Conservation (phyloP, 2,797 vertebrate species). For the Crossoptilon crossoptilon region DNA sequence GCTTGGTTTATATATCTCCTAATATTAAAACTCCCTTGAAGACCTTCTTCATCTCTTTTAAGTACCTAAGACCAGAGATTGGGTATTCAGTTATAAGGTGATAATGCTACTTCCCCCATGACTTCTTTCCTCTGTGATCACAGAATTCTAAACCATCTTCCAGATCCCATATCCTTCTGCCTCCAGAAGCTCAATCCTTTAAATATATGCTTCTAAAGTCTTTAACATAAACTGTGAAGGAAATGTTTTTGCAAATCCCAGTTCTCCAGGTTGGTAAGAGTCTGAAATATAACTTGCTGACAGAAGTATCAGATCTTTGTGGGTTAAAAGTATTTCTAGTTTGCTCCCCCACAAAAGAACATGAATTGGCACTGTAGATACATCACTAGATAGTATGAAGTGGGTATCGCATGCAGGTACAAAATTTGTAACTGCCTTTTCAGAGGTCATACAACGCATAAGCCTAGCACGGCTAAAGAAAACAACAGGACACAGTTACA, state of each 20-base stretch:
- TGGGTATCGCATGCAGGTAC: background rate
- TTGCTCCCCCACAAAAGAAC: background rate
- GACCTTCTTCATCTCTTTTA: background rate
- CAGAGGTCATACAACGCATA: background rate
- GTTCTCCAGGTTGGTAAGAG: background rate
- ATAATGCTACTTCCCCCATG: background rate
- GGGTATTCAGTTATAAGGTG: background rate
- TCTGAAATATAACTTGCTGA: constrained; percentile 3
- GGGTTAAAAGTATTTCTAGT: background rate
- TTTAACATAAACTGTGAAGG: constrained; percentile 22
- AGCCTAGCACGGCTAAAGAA: background rate
- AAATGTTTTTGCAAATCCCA: background rate
- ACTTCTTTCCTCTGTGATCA: background rate
- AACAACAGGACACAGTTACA: background rate
- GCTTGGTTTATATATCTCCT: background rate
- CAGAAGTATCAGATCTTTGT: background rate
- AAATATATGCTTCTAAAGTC: background rate
- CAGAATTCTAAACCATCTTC: background rate
- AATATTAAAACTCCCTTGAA: background rate
- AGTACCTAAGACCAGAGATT: background rate
- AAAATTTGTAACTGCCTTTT: background rate
- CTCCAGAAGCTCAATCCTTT: background rate
- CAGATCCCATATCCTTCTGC: background rate
- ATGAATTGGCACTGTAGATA: background rate
- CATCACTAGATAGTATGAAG: too few species aligned